These are phyloP conservation scores for Peucedramus taeniatus DNA, from an alignment of 2,113 vertebrate species.

Conservation along the genomic window DNA sequence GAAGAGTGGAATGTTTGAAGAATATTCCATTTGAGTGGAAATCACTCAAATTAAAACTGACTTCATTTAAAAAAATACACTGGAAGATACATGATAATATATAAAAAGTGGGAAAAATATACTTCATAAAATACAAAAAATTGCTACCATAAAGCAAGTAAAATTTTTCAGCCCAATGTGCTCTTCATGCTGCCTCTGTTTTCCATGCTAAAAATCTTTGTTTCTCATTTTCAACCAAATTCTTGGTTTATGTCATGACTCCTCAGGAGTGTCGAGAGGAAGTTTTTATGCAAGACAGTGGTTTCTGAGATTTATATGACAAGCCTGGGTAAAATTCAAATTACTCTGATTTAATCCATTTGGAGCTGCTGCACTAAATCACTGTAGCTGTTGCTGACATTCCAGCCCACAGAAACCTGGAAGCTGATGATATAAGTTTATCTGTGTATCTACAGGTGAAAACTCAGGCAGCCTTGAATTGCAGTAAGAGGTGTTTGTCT, in stretches of 20 bases:
- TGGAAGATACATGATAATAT: neutral
- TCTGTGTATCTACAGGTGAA: constrained; percentile 71
- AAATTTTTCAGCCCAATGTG: neutral
- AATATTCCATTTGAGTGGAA: neutral
- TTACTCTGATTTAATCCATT: constrained; percentile 76
- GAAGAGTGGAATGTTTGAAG: neutral
- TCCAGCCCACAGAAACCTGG: constrained; percentile 67
- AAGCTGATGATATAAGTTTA: constrained; percentile 49
- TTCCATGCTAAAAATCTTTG: neutral
- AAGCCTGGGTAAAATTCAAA: constrained; percentile 76
- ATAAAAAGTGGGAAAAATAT: neutral
- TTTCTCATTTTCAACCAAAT: neutral
- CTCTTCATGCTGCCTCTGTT: neutral
- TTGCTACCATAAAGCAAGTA: neutral
- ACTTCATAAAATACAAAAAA: neutral
- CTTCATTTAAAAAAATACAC: neutral
- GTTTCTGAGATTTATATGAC: constrained; percentile 76
- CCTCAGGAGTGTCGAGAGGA: constrained; percentile 45
- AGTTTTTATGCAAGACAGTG: constrained; percentile 72
- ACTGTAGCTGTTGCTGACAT: constrained; percentile 61
- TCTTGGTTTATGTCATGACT: constrained; percentile 34
- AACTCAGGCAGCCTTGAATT: constrained; percentile 54
- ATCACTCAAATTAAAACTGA: neutral
- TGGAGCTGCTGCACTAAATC: constrained; percentile 73
- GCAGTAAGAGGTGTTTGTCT: constrained; percentile 13